Base-by-base conservation (phyloP, 2,888 invertebrate species). In the Chaetogeoica ovagalla region DNA sequence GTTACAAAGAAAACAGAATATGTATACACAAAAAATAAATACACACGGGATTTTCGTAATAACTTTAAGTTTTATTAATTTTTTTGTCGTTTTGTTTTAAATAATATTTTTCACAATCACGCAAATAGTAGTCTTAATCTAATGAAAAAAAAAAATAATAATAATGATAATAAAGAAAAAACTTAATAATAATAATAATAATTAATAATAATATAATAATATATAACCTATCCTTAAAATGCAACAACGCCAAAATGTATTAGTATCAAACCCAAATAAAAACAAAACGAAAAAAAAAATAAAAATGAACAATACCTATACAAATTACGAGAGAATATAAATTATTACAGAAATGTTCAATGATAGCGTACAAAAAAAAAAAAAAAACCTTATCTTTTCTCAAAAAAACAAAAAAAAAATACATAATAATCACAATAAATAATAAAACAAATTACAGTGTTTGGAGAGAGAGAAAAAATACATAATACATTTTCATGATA, bases 181-280 rank as follows among this genome's bases (percentile, higher is more conserved):
- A 68, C 66, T 68, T 77, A 77, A 77, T 77, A 69, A 43, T 68
- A 39, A 69, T 77, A 76, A 69, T 70, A 55, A 48, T 76, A 76
- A 77, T 77, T 76, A 39, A 69, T 77, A 76, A 77, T 77, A 77
- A 76, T 76, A 39, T 77, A 76, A 77, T 77, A 77, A 76, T 76
- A 76, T 77, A 77, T 62, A 57, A 71, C 70, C 39, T 79, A 79
- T 71, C 21, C 55, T 79, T 79, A 79, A 71, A 79, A 79, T 71
- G 79, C 70, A 79, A 79, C 79, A 79, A 79, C 55, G 79, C 79
- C 79, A 71, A 79, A 79, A 70, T 62, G 17, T 65, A 19, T 48
- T 17, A 13, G 0, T 66, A 77, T 79, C 70, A 71, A 79, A 71
- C 79, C 79, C 79, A 48, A 79, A 79, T 71, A 79, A 55, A 70